Evolutionary conservation across 2,888 invertebrate genomes (phyloP), one percentile per base, ranked within the genome.

Genomic region (Liodrosophila aerea): DNA sequence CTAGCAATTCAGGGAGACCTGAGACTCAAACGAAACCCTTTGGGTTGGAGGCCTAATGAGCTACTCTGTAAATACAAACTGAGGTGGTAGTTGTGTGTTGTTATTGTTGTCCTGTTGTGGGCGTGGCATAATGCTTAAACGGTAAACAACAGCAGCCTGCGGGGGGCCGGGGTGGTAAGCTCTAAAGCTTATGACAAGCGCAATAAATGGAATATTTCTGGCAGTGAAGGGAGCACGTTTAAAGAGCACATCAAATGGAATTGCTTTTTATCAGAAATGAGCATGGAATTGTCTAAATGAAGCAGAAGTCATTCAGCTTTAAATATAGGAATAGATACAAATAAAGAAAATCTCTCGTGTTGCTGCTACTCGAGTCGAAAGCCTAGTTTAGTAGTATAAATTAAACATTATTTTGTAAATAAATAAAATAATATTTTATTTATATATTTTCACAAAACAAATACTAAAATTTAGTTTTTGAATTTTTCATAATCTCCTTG

Each of bases 41-140:
- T 53, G 13, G 16, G 13, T 43, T 37, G 45, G 46, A 22, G 47
- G 54, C 51, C 64, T 80, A 83, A 77, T 83, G 81, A 77, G 84
- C 71, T 61, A 36, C 67, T 51, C 56, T 49, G 53, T 50, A 83
- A 80, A 73, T 57, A 22, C 22, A 22, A 70, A 69, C 41, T 49
- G 40, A 43, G 22, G 22, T 5, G 22, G 22, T 2, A 2, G 39
- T 27, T 45, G 40, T 30, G 22, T 37, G 22, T 2, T 22, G 22
- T 22, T 22, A 22, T 22, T 22, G 22, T 22, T 22, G 22, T 22
- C 22, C 3, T 22, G 57, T 33, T 31, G 57, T 33, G 31, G 71
- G 53, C 69, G 67, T 72, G 60, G 60, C 67, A 47, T 40, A 40
- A 56, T 68, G 22, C 37, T 59, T 31, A 7, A 68, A 59, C 53